phyloP scores from a whole-genome alignment of 2,797 vertebrate genomes.

The Choloepus didactylus region DNA sequence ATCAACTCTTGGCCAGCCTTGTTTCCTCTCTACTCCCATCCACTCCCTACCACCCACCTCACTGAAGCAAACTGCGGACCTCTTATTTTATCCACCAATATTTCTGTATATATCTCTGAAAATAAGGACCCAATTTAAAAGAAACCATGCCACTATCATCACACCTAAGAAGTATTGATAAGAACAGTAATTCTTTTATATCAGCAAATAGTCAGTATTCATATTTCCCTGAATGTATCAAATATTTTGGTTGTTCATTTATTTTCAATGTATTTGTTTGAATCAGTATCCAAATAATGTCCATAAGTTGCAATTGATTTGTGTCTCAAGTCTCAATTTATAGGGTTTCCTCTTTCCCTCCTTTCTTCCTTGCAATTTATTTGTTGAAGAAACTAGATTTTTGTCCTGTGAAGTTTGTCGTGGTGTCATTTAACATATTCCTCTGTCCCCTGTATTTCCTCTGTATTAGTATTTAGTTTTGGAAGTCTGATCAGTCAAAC shows the following conservation, averaged over 20 bases:
- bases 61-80: background rate
- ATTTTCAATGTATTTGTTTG: background rate
- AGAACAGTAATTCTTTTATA: background rate
- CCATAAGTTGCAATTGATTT: background rate
- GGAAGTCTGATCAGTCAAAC: background rate
- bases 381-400: slow-evolving; percentile 13
- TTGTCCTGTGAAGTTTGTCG: background rate
- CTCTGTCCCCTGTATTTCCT: background rate
- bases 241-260: background rate
- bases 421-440: background rate
- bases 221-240: background rate
- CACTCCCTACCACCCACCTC: background rate
- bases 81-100: background rate
- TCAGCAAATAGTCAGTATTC: background rate
- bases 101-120: background rate
- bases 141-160: background rate
- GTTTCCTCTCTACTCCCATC: background rate
- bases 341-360: background rate
- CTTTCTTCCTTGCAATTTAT: background rate
- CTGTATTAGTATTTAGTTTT: background rate
- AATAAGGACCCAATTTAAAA: background rate
- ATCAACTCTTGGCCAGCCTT: background rate
- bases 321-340: background rate
- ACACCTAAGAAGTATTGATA: background rate
- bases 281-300: background rate